Conservation (phyloP, 2,888 invertebrate genomes). For the Orthosia incerta region DNA sequence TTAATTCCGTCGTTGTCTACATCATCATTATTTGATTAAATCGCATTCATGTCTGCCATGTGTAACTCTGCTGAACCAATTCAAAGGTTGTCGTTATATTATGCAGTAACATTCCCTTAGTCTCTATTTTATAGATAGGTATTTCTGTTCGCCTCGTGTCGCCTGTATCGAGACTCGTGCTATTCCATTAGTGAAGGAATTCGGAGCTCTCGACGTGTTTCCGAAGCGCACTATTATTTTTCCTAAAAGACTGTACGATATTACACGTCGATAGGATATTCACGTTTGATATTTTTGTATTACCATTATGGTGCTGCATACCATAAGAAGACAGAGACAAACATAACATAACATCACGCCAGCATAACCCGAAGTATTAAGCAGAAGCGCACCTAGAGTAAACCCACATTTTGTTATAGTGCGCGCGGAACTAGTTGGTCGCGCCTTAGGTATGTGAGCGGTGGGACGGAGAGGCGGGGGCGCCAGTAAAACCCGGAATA, state of each 20-base stretch:
- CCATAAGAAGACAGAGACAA: no score
- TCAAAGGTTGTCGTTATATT: background rate
- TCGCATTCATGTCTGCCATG: background rate
- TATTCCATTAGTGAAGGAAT: conserved; percentile 25
- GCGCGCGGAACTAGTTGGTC: no score
- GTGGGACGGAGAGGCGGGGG: no score
- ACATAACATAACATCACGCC: no score
- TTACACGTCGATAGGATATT: background rate
- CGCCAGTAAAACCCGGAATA: no score
- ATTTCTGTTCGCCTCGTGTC: background rate
- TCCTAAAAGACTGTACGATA: background rate
- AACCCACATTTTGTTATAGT: no score
- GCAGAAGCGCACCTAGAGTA: no score
- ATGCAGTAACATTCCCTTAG: background rate
- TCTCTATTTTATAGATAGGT: background rate
- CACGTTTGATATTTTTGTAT: no score
- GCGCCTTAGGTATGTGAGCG: no score
- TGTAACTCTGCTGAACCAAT: background rate
- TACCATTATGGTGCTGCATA: no score
- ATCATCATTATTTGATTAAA: background rate
- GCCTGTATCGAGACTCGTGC: background rate
- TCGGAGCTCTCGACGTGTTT: background rate
- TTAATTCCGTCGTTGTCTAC: background rate
- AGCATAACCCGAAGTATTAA: no score
- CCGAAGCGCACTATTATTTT: background rate